Percentiles rank a stretch among this genome's conserved stretches.
Conservation (phyloP, 2,888 invertebrate species). For the Callyntrura guangdongensis region DNA sequence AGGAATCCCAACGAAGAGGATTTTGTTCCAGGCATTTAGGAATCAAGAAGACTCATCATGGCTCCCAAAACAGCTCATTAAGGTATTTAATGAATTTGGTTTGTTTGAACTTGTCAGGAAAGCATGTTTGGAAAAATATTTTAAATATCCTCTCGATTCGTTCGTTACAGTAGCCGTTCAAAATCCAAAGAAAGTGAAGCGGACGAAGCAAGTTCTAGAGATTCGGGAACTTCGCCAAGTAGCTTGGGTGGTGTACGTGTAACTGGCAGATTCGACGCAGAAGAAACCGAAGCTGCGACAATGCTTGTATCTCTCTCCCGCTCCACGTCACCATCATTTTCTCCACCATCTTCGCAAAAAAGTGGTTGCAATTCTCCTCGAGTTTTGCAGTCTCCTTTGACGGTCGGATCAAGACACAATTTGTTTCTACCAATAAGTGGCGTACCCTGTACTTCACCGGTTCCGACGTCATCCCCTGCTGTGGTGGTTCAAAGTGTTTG, state of each 20-base stretch:
- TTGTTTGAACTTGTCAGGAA: not conserved
- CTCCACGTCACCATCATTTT: slow-evolving; percentile 95
- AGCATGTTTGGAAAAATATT: not conserved
- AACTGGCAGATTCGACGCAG: slow-evolving; percentile 94
- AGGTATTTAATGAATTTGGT: slow-evolving; percentile 59
- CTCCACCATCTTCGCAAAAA: slow-evolving; percentile 89
- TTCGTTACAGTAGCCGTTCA: slow-evolving; percentile 76
- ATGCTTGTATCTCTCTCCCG: slow-evolving; percentile 95
- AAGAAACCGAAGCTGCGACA: slow-evolving; percentile 98
- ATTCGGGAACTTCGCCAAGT: slow-evolving; percentile 84
- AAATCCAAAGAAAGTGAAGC: slow-evolving; percentile 84
- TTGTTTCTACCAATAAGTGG: slow-evolving; percentile 96
- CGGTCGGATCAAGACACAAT: slow-evolving; percentile 92
- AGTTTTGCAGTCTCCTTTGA: slow-evolving; percentile 90
- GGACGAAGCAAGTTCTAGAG: slow-evolving; percentile 84
- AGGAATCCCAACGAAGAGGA: slow-evolving; percentile 98
- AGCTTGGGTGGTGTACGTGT: slow-evolving; percentile 82
- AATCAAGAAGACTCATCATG: slow-evolving; percentile 89
- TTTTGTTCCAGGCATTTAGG: slow-evolving; percentile 98
- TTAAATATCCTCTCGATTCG: not conserved
- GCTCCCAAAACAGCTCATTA: slow-evolving; percentile 83
- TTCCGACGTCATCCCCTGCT: slow-evolving; percentile 82
- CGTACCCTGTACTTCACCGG: slow-evolving; percentile 83
- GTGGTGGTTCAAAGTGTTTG: slow-evolving; percentile 81
- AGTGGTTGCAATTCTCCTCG: slow-evolving; percentile 90